These are phyloP conservation scores for Portunus trituberculatus DNA, from an alignment of 1,140 invertebrate species.

Conservation along the genomic window DNA sequence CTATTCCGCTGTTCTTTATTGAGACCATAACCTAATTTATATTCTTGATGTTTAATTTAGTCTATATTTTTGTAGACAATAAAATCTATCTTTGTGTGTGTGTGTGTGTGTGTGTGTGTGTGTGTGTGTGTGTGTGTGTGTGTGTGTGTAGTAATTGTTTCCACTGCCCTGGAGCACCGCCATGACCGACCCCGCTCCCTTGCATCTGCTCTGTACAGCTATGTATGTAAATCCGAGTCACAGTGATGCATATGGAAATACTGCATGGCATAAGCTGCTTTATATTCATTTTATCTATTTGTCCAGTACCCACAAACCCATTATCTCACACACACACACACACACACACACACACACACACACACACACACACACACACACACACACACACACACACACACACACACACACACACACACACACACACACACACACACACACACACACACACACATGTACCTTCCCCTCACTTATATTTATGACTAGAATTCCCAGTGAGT, in stretches of 20 bases:
- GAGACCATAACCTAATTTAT: no score
- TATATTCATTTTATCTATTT: not conserved
- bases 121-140: no score
- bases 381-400: not conserved
- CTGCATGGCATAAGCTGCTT: not conserved
- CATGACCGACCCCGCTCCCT: not conserved
- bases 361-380: not conserved
- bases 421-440: not conserved
- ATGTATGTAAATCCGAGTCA: not conserved
- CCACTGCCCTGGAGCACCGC: not conserved
- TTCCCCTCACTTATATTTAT: not conserved
- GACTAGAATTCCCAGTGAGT: not conserved
- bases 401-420: not conserved
- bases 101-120: no score
- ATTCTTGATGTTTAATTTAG: no score
- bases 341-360: slow-evolving; percentile 11
- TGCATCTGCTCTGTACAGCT: not conserved
- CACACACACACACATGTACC: not conserved
- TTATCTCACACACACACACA: slow-evolving; percentile 1
- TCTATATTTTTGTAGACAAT: no score
- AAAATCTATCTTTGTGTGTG: no score
- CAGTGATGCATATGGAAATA: not conserved
- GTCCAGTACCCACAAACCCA: not conserved
- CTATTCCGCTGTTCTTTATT: no score
- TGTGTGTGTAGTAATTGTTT: no score